These are phyloP conservation scores for Drosophila dives DNA, from an alignment of 2,888 invertebrate genomes.

Conservation along the genomic window DNA sequence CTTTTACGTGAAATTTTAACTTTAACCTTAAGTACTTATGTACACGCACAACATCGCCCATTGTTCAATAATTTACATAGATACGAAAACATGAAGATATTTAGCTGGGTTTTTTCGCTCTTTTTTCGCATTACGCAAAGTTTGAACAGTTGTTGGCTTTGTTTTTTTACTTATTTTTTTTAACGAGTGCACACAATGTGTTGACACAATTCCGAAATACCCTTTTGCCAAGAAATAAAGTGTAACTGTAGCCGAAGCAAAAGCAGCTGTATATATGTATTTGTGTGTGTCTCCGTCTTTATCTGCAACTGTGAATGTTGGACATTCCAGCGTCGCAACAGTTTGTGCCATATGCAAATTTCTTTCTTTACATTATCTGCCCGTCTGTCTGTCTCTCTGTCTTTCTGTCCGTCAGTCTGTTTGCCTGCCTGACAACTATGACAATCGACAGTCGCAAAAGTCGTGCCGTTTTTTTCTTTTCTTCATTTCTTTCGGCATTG, in stretches of 20 bases:
- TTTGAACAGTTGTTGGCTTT: slow-evolving; percentile 63
- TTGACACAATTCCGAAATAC: slow-evolving; percentile 78
- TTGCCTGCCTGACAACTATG: slow-evolving; percentile 64
- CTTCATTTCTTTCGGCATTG: slow-evolving; percentile 30
- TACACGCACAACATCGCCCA: slow-evolving; percentile 50
- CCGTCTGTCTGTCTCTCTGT: slow-evolving; percentile 29
- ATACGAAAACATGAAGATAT: slow-evolving; percentile 35
- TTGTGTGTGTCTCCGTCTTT: slow-evolving; percentile 14
- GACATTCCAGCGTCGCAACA: slow-evolving; percentile 76
- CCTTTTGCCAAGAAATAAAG: slow-evolving; percentile 53
- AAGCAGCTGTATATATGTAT: slow-evolving; percentile 47
- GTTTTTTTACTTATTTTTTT: slow-evolving; percentile 42
- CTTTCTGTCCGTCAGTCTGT: slow-evolving; percentile 23
- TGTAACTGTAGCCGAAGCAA: slow-evolving; percentile 46
- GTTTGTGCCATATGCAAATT: slow-evolving; percentile 77
- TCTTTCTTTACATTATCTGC: slow-evolving; percentile 75
- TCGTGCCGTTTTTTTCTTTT: slow-evolving; percentile 58
- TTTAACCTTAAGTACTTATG: slow-evolving; percentile 20
- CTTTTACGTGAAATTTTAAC: background rate
- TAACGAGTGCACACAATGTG: slow-evolving; percentile 53
- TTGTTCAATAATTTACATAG: slow-evolving; percentile 57
- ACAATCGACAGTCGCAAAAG: slow-evolving; percentile 67
- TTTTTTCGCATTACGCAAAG: slow-evolving; percentile 65
- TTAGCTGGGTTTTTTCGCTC: slow-evolving; percentile 9
- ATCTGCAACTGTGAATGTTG: slow-evolving; percentile 42